A percentile compares a stretch with the other conserved stretches of the same genome.
These are phyloP conservation scores for Cyanoramphus novaezelandiae DNA, from an alignment of 2,113 vertebrate species.

Conservation along the genomic window DNA sequence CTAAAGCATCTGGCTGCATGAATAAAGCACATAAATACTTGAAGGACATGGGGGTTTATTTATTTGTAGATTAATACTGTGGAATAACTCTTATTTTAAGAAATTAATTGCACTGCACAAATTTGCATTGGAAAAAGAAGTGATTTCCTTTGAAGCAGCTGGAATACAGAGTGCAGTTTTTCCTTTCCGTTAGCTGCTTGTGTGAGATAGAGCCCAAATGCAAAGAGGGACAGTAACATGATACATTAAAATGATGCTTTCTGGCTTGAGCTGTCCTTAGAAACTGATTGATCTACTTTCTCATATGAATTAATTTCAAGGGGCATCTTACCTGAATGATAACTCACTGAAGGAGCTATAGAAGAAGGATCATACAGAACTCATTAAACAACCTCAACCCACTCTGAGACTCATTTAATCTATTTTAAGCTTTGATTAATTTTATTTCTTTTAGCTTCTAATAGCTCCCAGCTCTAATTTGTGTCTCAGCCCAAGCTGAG, in stretches of 20 bases:
- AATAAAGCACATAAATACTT: not conserved
- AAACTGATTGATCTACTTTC: not conserved
- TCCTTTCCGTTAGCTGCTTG: not conserved
- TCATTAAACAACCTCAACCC: not conserved
- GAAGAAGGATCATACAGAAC: not conserved
- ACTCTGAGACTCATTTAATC: not conserved
- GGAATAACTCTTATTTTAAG: not conserved
- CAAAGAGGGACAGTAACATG: not conserved
- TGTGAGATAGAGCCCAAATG: not conserved
- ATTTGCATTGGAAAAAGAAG: not conserved
- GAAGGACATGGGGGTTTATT: not conserved
- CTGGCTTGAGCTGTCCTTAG: not conserved
- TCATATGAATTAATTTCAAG: not conserved
- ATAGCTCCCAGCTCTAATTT: not conserved
- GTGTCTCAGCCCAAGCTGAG: not conserved
- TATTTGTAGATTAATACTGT: not conserved
- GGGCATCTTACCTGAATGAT: not conserved
- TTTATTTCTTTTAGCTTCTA: not conserved
- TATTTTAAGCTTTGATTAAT: not conserved
- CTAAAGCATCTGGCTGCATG: constrained; percentile 1
- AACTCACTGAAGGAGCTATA: not conserved
- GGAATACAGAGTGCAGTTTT: not conserved
- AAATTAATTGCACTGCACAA: not conserved
- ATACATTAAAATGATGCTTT: not conserved
- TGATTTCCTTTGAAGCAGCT: not conserved